Percentiles rank a stretch among this genome's conserved stretches.
Evolutionary conservation across 2,113 vertebrate species (phyloP).

Genomic region (Phalacrocorax carbo): DNA sequence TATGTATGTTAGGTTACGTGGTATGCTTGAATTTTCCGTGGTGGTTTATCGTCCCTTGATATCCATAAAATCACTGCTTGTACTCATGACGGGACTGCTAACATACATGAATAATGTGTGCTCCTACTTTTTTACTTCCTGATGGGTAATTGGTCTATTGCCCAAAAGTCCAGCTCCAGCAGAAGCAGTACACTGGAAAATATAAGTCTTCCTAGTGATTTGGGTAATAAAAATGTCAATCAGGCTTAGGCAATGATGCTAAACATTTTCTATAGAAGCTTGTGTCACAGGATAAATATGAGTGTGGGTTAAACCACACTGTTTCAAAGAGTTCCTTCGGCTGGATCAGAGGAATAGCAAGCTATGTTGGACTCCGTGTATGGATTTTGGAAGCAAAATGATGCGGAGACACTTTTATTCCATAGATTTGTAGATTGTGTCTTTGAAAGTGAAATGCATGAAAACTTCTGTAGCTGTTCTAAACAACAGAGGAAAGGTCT

Average conservation of each 20-base stretch:
- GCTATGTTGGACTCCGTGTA: neutral
- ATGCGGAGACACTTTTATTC: neutral
- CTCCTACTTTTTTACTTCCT: neutral
- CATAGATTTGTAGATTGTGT: neutral
- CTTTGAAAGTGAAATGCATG: neutral
- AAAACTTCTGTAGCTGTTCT: neutral
- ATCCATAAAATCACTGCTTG: constrained; percentile 7
- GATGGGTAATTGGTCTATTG: neutral
- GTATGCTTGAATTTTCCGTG: neutral
- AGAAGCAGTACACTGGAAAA: constrained; percentile 9
- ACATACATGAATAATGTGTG: neutral
- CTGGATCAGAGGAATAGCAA: neutral
- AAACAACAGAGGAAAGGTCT: neutral
- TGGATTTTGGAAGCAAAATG: neutral
- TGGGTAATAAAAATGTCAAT: constrained; percentile 10
- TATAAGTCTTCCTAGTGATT: constrained; percentile 7
- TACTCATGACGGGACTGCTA: neutral
- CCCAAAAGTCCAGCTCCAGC: neutral
- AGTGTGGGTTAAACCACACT: neutral
- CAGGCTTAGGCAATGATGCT: neutral
- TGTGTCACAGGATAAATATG: constrained; percentile 21
- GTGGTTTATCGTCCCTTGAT: neutral
- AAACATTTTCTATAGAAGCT: neutral
- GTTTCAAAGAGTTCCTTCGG: neutral
- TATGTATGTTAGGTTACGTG: neutral